Percentiles rank a stretch among this genome's conserved stretches.
Conservation (phyloP, 2,888 invertebrate genomes). For the Vanessa cardui region DNA sequence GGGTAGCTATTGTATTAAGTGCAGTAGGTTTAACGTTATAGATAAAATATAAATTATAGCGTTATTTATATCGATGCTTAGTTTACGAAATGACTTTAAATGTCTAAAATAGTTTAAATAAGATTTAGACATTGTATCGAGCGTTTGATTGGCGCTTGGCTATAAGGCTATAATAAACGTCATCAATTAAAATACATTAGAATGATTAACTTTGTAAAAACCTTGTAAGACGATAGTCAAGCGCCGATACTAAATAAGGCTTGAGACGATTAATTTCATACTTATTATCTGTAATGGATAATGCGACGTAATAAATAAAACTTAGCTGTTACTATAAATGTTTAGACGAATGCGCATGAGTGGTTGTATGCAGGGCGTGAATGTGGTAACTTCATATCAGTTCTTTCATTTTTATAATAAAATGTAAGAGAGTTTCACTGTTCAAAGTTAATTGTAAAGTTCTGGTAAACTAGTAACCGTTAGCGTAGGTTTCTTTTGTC, state of each 20-base stretch:
- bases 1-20: constrained; percentile 70
- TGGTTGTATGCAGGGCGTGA: constrained; percentile 76
- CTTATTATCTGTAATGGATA: constrained; percentile 75
- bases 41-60: constrained; percentile 76
- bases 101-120: constrained; percentile 74
- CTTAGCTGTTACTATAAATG: constrained; percentile 82
- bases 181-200: background rate
- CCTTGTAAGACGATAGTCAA: constrained; percentile 57
- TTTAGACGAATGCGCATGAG: constrained; percentile 79
- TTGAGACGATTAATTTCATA: constrained; percentile 67
- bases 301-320: constrained; percentile 71
- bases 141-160: constrained; percentile 72
- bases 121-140: constrained; percentile 69
- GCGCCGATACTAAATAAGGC: constrained; percentile 65
- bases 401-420: constrained; percentile 58
- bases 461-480: constrained; percentile 51
- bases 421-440: constrained; percentile 44
- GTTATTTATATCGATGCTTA: constrained; percentile 81
- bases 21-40: constrained; percentile 73
- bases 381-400: constrained; percentile 72
- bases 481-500: constrained; percentile 62
- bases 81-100: constrained; percentile 73
- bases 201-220: constrained; percentile 1
- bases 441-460: constrained; percentile 43
- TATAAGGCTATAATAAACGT: constrained; percentile 46